A percentile compares a stretch with the other conserved stretches of the same genome.
Evolutionary conservation across 2,113 vertebrate species (phyloP).

Genomic region (Leptobrachium ailaonicum): DNA sequence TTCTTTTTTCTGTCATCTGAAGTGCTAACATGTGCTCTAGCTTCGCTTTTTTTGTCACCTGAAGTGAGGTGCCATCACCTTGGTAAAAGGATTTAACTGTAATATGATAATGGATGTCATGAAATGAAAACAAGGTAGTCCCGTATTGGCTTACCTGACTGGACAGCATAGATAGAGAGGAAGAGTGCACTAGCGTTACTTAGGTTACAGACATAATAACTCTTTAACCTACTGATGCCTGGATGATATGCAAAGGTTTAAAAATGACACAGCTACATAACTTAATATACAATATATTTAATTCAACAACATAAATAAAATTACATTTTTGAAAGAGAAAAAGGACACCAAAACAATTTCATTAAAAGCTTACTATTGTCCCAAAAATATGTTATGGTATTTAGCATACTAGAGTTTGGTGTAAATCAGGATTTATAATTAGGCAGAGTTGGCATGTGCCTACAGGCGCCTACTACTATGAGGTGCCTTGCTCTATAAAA

Average conservation of each 20-base stretch:
- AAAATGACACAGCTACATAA: too few species aligned
- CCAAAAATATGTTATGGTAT: too few species aligned
- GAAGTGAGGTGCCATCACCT: slow-evolving; percentile 23
- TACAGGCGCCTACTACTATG: too few species aligned
- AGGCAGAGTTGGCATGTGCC: too few species aligned
- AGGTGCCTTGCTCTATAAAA: too few species aligned
- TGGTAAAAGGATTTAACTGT: slow-evolving; percentile 28
- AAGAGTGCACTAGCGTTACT: slow-evolving; percentile 16
- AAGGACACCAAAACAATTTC: too few species aligned
- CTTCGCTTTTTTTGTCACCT: slow-evolving; percentile 4
- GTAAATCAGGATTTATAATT: too few species aligned
- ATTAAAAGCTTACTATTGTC: too few species aligned
- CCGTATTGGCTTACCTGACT: slow-evolving; percentile 25
- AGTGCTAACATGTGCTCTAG: neutral
- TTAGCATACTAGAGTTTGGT: too few species aligned
- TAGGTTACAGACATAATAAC: neutral
- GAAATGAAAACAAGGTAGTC: slow-evolving; percentile 19
- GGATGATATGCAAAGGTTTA: neutral
- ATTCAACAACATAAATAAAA: too few species aligned
- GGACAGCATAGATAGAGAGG: slow-evolving; percentile 26
- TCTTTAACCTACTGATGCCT: neutral
- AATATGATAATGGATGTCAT: slow-evolving; percentile 16
- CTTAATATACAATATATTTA: too few species aligned
- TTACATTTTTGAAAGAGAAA: too few species aligned
- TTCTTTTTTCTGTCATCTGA: neutral